These are phyloP conservation scores for Platorchestia sp. DNA, from an alignment of 1,140 invertebrate genomes.

Conservation along the genomic window DNA sequence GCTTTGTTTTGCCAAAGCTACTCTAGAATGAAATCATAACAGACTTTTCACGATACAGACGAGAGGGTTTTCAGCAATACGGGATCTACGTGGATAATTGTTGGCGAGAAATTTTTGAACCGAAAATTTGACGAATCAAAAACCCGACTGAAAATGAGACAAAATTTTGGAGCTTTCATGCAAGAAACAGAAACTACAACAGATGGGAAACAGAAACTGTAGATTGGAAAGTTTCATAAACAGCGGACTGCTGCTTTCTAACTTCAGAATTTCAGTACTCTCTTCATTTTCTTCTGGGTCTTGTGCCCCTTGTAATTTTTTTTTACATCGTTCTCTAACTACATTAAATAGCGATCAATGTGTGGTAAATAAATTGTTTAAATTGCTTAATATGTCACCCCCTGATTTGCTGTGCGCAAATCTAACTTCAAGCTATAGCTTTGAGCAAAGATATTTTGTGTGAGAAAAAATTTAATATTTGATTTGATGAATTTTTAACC, in stretches of 20 bases:
- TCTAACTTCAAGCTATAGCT: no score
- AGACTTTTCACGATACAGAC: background rate
- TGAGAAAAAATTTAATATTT: no score
- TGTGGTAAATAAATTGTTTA: no score
- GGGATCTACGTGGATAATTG: background rate
- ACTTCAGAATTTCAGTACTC: background rate
- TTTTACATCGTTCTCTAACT: background rate
- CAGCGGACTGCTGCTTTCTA: background rate
- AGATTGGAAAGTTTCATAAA: background rate
- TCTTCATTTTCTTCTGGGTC: background rate
- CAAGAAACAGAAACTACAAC: no score
- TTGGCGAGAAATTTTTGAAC: background rate
- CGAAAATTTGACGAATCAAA: background rate
- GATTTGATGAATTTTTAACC: no score
- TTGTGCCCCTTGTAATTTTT: background rate
- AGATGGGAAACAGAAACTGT: background rate
- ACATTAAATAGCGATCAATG: no score
- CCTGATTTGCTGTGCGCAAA: no score
- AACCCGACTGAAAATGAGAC: background rate
- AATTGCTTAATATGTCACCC: no score
- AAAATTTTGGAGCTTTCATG: background rate
- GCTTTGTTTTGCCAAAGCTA: background rate
- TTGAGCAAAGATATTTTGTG: no score
- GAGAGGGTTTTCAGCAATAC: background rate
- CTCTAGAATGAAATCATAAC: constrained; percentile 1